Base-by-base conservation (phyloP, 2,797 vertebrate species). In the Picus viridis region DNA sequence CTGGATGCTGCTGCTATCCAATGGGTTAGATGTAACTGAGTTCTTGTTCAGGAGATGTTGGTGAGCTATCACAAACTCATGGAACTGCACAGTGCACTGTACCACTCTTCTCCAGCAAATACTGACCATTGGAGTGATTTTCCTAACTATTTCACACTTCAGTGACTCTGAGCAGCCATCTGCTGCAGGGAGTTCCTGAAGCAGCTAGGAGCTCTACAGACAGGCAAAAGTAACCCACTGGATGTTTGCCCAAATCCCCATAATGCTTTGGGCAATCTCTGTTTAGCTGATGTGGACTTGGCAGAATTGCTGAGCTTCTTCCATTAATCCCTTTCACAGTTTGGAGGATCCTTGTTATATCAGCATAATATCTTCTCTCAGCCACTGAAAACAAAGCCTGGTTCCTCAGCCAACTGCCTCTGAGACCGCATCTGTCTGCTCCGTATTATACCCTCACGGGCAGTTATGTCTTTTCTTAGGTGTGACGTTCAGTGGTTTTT, bases 391-490 rank as follows among this genome's bases (percentile, higher is more conserved):
- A 76, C 58, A 76, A 30, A 77, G 61, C 67, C 59, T 58, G 41
- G 39, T 65, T 96, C 34, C 82, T 94, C 43, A 80, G 45, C 45
- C 15, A 94, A 89, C 78, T 43, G 62, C 94, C 94, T 94, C 59
- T 84, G 93, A 67, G 92, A 86, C 41, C 2, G 29, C 59, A 93
- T 80, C 54, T 75, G n/a, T 74, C 91, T 96, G 62, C 16, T 91
- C 62, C 77, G 18, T 62, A 90, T 89, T 87, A 86, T 41, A 95
- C 82, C 86, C 79, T 87, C 79, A 83, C 61, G 96, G 90, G 90
- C 78, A 96, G 94, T 97, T 96, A 94, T 30, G 70, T 96, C 81
- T 96, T 96, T 96, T 85, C 94, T 95, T 91, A 96, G 92, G 56
- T 92, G 90, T 86, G 86, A 92, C 89, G 62, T 81, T 83, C 58